These are phyloP conservation scores for Trichonephila clavipes DNA, from an alignment of 1,140 invertebrate species.

Conservation along the genomic window DNA sequence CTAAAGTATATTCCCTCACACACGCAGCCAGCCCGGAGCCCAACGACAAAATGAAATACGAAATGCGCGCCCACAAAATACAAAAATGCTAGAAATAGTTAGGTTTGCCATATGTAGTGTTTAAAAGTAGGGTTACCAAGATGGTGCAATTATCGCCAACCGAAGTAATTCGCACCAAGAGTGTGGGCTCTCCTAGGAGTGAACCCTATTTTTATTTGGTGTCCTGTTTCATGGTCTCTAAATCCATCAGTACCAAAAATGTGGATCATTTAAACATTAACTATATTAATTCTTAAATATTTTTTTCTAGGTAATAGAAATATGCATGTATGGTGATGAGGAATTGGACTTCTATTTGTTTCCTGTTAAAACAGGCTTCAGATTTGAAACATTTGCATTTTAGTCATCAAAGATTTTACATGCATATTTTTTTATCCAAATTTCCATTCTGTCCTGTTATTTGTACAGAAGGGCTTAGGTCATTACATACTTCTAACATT, in stretches of 20 bases:
- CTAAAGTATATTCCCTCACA: no score
- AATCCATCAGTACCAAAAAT: not conserved
- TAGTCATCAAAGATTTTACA: not conserved
- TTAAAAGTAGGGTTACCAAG: no score
- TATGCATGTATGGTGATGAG: not conserved
- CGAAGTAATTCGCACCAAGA: no score
- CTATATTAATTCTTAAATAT: not conserved
- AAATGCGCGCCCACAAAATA: no score
- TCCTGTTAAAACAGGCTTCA: not conserved
- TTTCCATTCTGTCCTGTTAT: not conserved
- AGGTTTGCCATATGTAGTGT: no score
- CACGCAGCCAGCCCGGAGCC: no score
- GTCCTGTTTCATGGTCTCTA: not conserved
- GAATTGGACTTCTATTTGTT: conserved; percentile 1
- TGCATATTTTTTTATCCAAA: not conserved
- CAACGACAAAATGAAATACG: no score
- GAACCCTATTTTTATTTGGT: no score
- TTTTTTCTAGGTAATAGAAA: not conserved
- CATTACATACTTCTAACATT: conserved; percentile 45
- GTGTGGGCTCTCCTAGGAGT: no score
- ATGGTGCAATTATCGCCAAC: no score
- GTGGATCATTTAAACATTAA: not conserved
- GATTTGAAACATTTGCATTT: not conserved
- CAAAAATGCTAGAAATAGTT: no score
- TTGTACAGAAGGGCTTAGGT: not conserved